Evolutionary conservation across 2,797 vertebrate genomes (phyloP).

Genomic region (Podargus strigoides): DNA sequence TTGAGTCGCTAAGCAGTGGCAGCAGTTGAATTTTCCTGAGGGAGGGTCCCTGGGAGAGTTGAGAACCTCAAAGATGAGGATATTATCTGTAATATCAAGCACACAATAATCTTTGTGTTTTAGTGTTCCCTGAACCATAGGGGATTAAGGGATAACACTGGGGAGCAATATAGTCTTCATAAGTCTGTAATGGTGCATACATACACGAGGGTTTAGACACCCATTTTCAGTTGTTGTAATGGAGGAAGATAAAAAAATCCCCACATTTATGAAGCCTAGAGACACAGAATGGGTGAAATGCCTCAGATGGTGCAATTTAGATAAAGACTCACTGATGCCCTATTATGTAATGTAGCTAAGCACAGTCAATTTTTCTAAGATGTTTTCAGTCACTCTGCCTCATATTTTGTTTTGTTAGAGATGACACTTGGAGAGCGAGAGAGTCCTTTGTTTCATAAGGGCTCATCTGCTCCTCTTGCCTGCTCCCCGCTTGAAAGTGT

Average conservation of each 20-base stretch:
- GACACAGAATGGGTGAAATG: not conserved
- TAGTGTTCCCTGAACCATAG: not conserved
- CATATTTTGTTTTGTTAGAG: conserved; percentile 17
- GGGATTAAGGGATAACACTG: not conserved
- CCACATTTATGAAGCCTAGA: not conserved
- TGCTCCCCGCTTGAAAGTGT: not conserved
- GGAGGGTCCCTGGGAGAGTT: not conserved
- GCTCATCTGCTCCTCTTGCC: conserved; percentile 4
- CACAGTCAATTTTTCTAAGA: conserved; percentile 15
- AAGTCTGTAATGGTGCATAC: not conserved
- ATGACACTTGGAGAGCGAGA: not conserved
- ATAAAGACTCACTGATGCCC: not conserved
- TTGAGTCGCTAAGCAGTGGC: not conserved
- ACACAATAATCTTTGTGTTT: not conserved
- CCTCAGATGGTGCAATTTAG: conserved; percentile 21
- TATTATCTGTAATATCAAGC: not conserved
- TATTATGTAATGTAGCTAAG: not conserved
- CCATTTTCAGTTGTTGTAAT: not conserved
- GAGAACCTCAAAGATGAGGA: not conserved
- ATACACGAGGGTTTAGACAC: not conserved
- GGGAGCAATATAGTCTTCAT: not conserved
- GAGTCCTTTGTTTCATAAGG: conserved; percentile 13
- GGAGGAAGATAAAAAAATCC: not conserved
- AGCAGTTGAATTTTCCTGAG: conserved; percentile 17
- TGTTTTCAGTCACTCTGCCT: conserved; percentile 25